phyloP scores from a whole-genome alignment of 2,797 vertebrate genomes.

The Notolepis coatsorum region DNA sequence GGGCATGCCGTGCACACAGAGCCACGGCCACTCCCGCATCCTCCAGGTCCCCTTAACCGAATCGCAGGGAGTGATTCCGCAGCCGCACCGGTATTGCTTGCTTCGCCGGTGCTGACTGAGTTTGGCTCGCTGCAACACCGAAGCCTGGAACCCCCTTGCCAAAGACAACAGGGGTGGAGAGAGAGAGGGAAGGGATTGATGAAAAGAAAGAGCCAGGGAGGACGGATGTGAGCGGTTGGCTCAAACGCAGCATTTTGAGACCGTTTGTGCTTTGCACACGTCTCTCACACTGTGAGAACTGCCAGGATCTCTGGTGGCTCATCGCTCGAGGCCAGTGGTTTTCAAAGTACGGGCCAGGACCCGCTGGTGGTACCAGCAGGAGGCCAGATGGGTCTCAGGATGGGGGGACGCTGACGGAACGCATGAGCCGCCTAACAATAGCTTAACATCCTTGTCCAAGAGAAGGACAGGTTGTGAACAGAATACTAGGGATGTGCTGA shows the following conservation, averaged over 20 bases:
- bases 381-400: too few species aligned
- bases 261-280: constrained; percentile 36
- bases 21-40: neutral
- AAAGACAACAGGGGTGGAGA: constrained; percentile 37
- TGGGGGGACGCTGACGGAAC: too few species aligned
- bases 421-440: too few species aligned
- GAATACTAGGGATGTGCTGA: too few species aligned
- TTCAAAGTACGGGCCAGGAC: too few species aligned
- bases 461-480: too few species aligned
- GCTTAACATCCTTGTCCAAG: too few species aligned
- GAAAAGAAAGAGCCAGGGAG: constrained; percentile 24
- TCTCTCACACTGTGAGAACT: constrained; percentile 26
- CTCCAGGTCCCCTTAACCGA: neutral
- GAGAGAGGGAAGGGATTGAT: constrained; percentile 21
- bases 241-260: constrained; percentile 20
- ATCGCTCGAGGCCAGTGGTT: constrained; percentile 1
- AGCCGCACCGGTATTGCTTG: constrained; percentile 26
- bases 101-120: constrained; percentile 36
- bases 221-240: constrained; percentile 29
- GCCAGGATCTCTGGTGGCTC: constrained; percentile 13
- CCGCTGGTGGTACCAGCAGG: too few species aligned
- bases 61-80: constrained; percentile 9
- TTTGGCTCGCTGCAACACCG: constrained; percentile 30
- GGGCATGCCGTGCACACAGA: neutral
- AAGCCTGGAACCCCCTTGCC: constrained; percentile 43